These are phyloP conservation scores for Ceratosolen fusciceps DNA, from an alignment of 1,140 invertebrate genomes.

Conservation along the genomic window DNA sequence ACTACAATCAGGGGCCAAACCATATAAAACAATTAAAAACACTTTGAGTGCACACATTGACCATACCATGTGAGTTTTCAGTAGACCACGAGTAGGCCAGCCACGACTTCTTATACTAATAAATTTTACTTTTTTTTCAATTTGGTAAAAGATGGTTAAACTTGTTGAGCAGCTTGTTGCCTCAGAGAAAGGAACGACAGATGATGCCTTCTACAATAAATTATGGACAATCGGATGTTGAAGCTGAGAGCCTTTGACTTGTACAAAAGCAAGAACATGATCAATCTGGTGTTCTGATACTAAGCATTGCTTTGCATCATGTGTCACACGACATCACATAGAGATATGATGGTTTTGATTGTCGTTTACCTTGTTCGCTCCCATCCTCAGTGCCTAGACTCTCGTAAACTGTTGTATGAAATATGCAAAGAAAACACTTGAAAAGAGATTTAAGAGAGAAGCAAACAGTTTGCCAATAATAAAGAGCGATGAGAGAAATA, in stretches of 20 bases:
- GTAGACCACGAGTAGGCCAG: slow-evolving; percentile 69
- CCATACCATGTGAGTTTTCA: slow-evolving; percentile 70
- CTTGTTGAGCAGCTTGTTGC: slow-evolving; percentile 68
- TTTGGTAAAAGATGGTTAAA: slow-evolving; percentile 70
- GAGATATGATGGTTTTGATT: slow-evolving; percentile 72
- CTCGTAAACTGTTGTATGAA: slow-evolving; percentile 51
- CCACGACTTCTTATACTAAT: slow-evolving; percentile 63
- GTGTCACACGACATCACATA: slow-evolving; percentile 70
- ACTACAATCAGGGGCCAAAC: slow-evolving; percentile 60
- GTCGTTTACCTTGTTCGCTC: slow-evolving; percentile 62
- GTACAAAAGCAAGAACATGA: slow-evolving; percentile 66
- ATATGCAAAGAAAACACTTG: not conserved
- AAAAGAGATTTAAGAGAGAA: not conserved
- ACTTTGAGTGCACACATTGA: slow-evolving; percentile 64
- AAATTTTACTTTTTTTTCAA: slow-evolving; percentile 59
- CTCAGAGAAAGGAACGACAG: slow-evolving; percentile 70
- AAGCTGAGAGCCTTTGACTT: slow-evolving; percentile 59
- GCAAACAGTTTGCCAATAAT: slow-evolving; percentile 9
- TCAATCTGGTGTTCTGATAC: slow-evolving; percentile 68
- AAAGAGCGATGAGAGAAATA: slow-evolving; percentile 3
- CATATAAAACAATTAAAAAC: slow-evolving; percentile 48
- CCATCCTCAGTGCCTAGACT: slow-evolving; percentile 55
- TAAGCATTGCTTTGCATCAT: slow-evolving; percentile 68
- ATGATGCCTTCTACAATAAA: slow-evolving; percentile 60
- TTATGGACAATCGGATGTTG: slow-evolving; percentile 38